phyloP scores from a whole-genome alignment of 2,113 vertebrate species.

The Hoplias malabaricus region DNA sequence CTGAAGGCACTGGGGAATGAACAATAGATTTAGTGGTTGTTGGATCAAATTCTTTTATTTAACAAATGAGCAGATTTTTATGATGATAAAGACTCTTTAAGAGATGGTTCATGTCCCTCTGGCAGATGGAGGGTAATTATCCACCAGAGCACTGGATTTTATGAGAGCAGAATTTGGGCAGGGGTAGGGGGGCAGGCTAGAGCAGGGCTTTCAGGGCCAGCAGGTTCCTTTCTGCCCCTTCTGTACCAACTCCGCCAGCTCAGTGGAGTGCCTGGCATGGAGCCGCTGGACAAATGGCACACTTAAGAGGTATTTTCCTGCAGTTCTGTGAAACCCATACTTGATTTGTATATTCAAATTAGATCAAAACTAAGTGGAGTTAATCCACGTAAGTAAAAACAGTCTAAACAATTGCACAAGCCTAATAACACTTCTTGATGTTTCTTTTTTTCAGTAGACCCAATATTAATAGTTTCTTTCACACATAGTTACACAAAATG shows the following conservation, averaged over 20 bases:
- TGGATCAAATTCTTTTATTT: neutral
- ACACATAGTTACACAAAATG: slow-evolving; percentile 35
- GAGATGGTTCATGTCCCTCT: slow-evolving; percentile 50
- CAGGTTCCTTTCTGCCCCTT: neutral
- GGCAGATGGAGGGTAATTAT: slow-evolving; percentile 61
- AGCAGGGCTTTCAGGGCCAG: neutral
- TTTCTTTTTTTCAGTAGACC: neutral
- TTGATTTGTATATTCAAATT: neutral
- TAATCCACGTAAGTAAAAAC: too few species aligned
- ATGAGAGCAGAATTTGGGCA: slow-evolving; percentile 17
- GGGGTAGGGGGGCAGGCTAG: slow-evolving; percentile 13
- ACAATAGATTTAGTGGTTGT: neutral
- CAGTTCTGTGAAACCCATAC: neutral
- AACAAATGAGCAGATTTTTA: neutral
- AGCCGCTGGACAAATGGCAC: neutral
- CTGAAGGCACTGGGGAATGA: too few species aligned
- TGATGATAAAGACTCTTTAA: slow-evolving; percentile 7
- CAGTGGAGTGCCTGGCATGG: neutral
- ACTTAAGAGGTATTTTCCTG: neutral
- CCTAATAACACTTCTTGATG: neutral
- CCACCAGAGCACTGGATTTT: slow-evolving; percentile 40
- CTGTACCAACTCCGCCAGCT: neutral
- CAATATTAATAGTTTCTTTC: neutral
- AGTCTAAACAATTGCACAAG: neutral
- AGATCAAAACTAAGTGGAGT: neutral